A percentile compares a stretch with the other conserved stretches of the same genome.
Conservation (phyloP, 2,888 invertebrate species). For the Drymonia ruficornis region DNA sequence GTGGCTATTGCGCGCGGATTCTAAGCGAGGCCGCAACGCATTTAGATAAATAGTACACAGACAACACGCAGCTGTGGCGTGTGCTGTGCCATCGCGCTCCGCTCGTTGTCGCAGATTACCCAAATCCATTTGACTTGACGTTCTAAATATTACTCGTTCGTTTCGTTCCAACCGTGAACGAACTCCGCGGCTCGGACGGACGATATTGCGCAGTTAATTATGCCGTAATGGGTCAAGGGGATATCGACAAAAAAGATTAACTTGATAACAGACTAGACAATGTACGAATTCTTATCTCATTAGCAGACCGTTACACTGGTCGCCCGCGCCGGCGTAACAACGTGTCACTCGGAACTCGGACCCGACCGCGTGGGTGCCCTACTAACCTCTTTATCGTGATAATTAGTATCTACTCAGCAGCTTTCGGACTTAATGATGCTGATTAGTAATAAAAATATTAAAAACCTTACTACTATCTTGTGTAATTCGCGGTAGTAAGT, state of each 20-base stretch:
- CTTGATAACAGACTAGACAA: constrained; percentile 50
- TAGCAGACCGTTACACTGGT: constrained; percentile 36
- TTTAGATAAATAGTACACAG: constrained; percentile 45
- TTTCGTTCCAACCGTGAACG: constrained; percentile 26
- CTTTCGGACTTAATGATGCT: constrained; percentile 6
- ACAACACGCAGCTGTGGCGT: constrained; percentile 52
- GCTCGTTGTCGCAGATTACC: constrained; percentile 39
- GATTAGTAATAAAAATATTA: no score
- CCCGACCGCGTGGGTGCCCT: constrained; percentile 48
- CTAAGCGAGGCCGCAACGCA: constrained; percentile 59
- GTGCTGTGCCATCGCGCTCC: constrained; percentile 35
- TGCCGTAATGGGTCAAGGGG: constrained; percentile 68
- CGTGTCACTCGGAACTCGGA: constrained; percentile 16
- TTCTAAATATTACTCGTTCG: constrained; percentile 40
- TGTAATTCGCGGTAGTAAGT: no score
- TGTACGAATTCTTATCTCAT: constrained; percentile 50
- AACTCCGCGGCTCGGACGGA: constrained; percentile 16
- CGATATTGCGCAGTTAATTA: constrained; percentile 58
- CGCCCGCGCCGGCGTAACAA: constrained; percentile 30
- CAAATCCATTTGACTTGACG: constrained; percentile 37
- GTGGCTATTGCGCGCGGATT: constrained; percentile 53
- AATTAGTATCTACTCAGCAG: constrained; percentile 16
- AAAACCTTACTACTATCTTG: no score
- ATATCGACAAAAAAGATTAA: constrained; percentile 50
- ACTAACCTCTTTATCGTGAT: constrained; percentile 63